Conservation (phyloP, 2,113 vertebrate species). For the Chaetodon trifascialis region DNA sequence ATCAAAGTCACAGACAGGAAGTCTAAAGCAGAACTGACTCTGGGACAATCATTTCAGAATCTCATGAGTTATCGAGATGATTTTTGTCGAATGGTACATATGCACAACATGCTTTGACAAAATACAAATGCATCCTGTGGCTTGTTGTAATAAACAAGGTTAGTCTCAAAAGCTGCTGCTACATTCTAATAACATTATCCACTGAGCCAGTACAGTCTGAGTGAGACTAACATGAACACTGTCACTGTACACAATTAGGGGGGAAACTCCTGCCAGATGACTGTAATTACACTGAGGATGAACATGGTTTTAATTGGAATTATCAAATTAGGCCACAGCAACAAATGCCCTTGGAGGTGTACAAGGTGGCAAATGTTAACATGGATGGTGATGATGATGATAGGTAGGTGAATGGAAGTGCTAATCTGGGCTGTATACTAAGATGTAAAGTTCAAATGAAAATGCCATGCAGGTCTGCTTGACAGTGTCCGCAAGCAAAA, state of each 20-base stretch:
- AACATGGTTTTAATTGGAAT: conserved; percentile 69
- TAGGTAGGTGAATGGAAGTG: neutral
- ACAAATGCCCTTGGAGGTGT: conserved; percentile 27
- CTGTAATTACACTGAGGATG: conserved; percentile 69
- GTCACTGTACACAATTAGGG: conserved; percentile 50
- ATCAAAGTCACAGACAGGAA: neutral
- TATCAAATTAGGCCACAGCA: conserved; percentile 61
- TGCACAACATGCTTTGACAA: conserved; percentile 9
- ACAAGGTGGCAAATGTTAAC: conserved; percentile 36
- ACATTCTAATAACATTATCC: conserved; percentile 47
- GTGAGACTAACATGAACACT: conserved; percentile 44
- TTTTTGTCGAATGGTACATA: conserved; percentile 3
- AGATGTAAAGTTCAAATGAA: conserved; percentile 2
- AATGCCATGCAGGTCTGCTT: neutral
- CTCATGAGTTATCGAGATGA: neutral
- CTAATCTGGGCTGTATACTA: conserved; percentile 2
- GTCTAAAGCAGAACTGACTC: neutral
- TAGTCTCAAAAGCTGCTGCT: conserved; percentile 40
- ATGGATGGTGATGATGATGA: conserved; percentile 17
- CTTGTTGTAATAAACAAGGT: conserved; percentile 40
- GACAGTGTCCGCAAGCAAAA: neutral
- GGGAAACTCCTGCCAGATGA: conserved; percentile 64
- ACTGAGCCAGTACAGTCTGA: conserved; percentile 39
- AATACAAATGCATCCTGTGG: conserved; percentile 33
- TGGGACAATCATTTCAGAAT: neutral